Evolutionary conservation across 2,888 invertebrate species (phyloP).

Genomic region (Xestia c-nigrum): DNA sequence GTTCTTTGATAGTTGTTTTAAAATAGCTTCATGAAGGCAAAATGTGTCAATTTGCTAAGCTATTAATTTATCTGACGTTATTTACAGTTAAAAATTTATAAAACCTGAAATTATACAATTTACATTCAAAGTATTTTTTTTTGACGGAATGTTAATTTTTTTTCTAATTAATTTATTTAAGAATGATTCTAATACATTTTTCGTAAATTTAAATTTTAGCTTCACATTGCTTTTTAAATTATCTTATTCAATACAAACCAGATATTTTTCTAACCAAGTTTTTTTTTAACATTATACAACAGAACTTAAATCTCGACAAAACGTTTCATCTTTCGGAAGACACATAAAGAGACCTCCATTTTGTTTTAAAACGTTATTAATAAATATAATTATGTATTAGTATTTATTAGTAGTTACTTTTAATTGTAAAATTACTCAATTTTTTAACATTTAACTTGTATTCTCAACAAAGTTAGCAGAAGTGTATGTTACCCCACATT

Average conservation of each 20-base stretch:
- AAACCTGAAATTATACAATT: slow-evolving; percentile 14
- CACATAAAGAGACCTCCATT: slow-evolving; percentile 46
- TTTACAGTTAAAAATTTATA: slow-evolving; percentile 10
- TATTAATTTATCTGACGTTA: not conserved
- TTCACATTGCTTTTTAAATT: slow-evolving; percentile 47
- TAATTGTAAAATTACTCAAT: slow-evolving; percentile 20
- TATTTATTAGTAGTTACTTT: slow-evolving; percentile 19
- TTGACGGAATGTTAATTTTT: slow-evolving; percentile 38
- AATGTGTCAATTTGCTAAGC: not conserved
- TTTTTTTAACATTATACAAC: slow-evolving; percentile 14
- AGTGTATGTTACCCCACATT: not conserved
- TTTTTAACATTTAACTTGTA: slow-evolving; percentile 26
- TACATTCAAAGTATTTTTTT: slow-evolving; percentile 5
- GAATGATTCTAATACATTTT: slow-evolving; percentile 37
- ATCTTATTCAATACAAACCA: slow-evolving; percentile 24
- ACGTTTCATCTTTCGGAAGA: slow-evolving; percentile 57
- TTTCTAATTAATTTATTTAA: slow-evolving; percentile 1
- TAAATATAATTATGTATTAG: slow-evolving; percentile 7
- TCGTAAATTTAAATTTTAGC: slow-evolving; percentile 41
- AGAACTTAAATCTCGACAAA: slow-evolving; percentile 25
- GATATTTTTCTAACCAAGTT: not conserved
- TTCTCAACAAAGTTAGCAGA: not conserved
- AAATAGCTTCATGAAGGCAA: not conserved
- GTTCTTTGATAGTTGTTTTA: not conserved
- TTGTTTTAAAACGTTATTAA: slow-evolving; percentile 6